Base-by-base conservation (phyloP, 2,113 vertebrate species). In the Ictalurus furcatus region DNA sequence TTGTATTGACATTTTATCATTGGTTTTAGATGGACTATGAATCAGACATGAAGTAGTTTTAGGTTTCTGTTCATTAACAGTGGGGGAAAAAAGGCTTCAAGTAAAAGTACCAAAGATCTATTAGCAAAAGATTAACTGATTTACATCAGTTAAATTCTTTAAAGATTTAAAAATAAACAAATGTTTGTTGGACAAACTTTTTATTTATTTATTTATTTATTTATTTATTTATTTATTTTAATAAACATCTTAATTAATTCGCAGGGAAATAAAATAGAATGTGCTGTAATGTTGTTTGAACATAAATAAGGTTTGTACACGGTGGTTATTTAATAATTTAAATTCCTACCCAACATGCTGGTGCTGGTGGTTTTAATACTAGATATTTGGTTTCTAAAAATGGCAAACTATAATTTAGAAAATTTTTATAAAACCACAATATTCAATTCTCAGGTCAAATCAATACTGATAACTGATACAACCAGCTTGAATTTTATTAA, bases 381-480 rank as follows among this genome's bases (percentile, higher is more conserved):
- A 54, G 56, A 61, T 17, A 34, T 61, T 61, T 76, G 2, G 30
- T 13, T 74, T 86, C 2, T 12, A 52, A 52, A 52, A 52, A 52
- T 11, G 69, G 34, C 56, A 85, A 59, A 56, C 34, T 40, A 86
- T 83, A 82, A 86, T 88, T 83, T 58, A 34, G 34, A 34, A 44
- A 44, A 4, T 5, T n/a, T 83, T 58, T 86, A 52, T 83, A 21
- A 23, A 56, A 56, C 2, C 54, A 14, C 54, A 14, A 56, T 56
- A 56, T 56, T 56, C 54, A 56, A 14, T 56, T 14, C 54, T 56
- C 2, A 56, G 54, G 12, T 56, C 52, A 54, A 54, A 54, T 54
- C 1, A 54, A 12, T 54, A 59, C 54, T 11, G 25, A 6, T 65
- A 65, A 65, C 23, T 25, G 21, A 25, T 59, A 48, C 6, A 48